Base-by-base conservation (phyloP, 2,113 vertebrate species). In the Tetrax tetrax region DNA sequence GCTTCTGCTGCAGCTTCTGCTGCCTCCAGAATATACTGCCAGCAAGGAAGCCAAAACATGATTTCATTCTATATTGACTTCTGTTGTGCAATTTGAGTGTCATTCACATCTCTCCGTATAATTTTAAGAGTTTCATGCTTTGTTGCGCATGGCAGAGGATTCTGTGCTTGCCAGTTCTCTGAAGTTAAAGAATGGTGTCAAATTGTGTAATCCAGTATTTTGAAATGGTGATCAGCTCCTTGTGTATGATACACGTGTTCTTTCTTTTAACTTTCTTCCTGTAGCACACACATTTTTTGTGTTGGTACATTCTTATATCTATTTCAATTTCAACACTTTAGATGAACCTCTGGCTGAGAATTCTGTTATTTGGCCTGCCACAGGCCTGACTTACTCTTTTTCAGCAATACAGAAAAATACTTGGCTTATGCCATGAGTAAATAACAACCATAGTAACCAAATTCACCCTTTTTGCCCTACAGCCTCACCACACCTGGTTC, bases 211-310 rank as follows among this genome's bases (percentile, higher is more conserved):
- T 68, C 20, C 64, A 31, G 43, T 8, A 6, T 14, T 82, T 35
- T 20, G 43, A 28, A 43, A 37, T n/a, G 24, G 33, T 12, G 19
- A 47, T 45, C 20, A 10, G 54, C 61, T 80, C 57, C 21, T 56
- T 38, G 21, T 20, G 41, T 50, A 4, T 4, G 50, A 19, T 22
- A 28, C 20, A 1, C 1, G 0, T 35, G 27, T 45, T 59, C 77
- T 59, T 35, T 61, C 37, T 18, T 51, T 54, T 43, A 43, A 59
- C 66, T 78, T 41, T 45, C 25, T 56, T 66, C 71, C 10, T 47
- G 53, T 12, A 68, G 23, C 15, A 13, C 8, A 5, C 22, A 9
- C 2, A 3, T 61, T 14, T 66, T 57, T 74, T 38, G 33, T 22
- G 20, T 25, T 50, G 31, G 28, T 31, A 23, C 19, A 9, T 56